A percentile compares a stretch with the other conserved stretches of the same genome.
phyloP scores from a whole-genome alignment of 92 coral and sea anemone species.

The Hydrozoanthus gracilis region DNA sequence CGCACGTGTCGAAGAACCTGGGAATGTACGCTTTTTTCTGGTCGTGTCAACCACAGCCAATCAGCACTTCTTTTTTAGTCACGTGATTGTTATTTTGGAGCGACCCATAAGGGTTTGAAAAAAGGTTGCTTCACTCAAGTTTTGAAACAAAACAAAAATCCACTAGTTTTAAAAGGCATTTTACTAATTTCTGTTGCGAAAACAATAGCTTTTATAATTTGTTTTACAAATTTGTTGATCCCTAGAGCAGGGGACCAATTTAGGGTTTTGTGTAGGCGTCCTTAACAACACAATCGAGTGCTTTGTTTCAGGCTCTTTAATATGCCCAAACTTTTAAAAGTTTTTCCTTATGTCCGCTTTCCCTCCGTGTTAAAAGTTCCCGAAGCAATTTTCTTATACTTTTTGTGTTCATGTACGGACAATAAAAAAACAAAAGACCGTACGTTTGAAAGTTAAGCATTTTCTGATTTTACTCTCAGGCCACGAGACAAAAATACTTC shows the following conservation, averaged over 20 bases:
- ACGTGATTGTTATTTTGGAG: conserved; percentile 4
- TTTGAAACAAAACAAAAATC: background rate
- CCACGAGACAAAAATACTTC: too few species aligned
- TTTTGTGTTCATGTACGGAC: too few species aligned
- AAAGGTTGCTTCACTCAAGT: background rate
- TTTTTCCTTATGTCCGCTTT: too few species aligned
- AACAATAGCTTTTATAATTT: background rate
- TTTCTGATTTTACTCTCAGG: too few species aligned
- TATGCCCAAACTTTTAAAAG: background rate
- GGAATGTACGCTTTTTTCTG: conserved; percentile 45
- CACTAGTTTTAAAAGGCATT: background rate
- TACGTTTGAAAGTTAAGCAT: too few species aligned
- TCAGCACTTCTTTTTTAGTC: conserved; percentile 1
- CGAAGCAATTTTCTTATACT: too few species aligned
- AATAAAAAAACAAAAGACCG: too few species aligned
- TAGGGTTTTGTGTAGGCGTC: conserved; percentile 38
- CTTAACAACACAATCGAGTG: conserved; percentile 12
- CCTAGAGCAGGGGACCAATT: background rate
- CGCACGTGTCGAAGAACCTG: conserved; percentile 85
- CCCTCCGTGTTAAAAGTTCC: too few species aligned
- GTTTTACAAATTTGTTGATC: background rate
- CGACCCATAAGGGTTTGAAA: background rate
- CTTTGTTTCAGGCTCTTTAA: background rate
- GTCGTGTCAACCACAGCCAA: conserved; percentile 36
- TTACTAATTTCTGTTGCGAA: background rate